Percentiles rank a stretch among this genome's conserved stretches.
These are phyloP conservation scores for Drosophila antonietae DNA, from an alignment of 2,888 invertebrate species.

Conservation along the genomic window DNA sequence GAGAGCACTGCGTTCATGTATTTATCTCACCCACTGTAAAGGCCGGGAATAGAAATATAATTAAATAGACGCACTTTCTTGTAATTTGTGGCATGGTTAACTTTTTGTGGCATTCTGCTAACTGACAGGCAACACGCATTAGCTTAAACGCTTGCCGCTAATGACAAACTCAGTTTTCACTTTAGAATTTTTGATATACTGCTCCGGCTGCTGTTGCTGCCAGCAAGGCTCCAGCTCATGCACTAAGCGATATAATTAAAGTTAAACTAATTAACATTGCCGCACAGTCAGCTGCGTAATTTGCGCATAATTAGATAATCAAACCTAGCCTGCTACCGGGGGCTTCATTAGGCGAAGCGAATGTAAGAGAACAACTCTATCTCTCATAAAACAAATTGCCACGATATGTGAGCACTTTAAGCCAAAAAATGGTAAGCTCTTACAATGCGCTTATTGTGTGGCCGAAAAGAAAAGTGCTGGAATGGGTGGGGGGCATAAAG, in stretches of 20 bases:
- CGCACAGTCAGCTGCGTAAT: slow-evolving; percentile 61
- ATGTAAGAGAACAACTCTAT: not conserved
- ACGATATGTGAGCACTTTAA: slow-evolving; percentile 45
- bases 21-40: not conserved
- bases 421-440: slow-evolving; percentile 14
- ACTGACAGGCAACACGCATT: slow-evolving; percentile 28
- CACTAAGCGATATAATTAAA: slow-evolving; percentile 47
- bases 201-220: slow-evolving; percentile 3
- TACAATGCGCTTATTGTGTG: slow-evolving; percentile 20
- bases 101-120: slow-evolving; percentile 36
- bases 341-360: slow-evolving; percentile 25
- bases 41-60: slow-evolving; percentile 20
- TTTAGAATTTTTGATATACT: slow-evolving; percentile 26
- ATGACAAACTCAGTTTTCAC: slow-evolving; percentile 30
- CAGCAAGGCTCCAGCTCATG: slow-evolving; percentile 21
- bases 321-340: slow-evolving; percentile 11
- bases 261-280: slow-evolving; percentile 51
- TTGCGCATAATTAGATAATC: slow-evolving; percentile 59
- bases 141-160: slow-evolving; percentile 19
- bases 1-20: too few species aligned
- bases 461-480: slow-evolving; percentile 10
- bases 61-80: slow-evolving; percentile 5
- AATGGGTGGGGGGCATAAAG: not conserved
- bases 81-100: slow-evolving; percentile 16
- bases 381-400: slow-evolving; percentile 11